Base-by-base conservation (phyloP, 2,888 invertebrate species). In the Drosophila austrosaltans region DNA sequence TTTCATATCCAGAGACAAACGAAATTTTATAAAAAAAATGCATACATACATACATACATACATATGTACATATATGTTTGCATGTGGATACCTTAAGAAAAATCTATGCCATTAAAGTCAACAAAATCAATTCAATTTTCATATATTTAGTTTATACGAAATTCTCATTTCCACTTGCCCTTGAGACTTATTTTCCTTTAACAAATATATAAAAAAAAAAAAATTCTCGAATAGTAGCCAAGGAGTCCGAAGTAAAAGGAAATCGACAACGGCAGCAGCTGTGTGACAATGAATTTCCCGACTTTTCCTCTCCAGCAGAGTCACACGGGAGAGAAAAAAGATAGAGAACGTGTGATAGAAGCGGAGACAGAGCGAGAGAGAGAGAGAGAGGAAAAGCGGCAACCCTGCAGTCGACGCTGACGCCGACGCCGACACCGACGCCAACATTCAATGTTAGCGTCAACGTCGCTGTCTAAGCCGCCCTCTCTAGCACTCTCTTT, bases 401-500 rank as follows among this genome's bases (percentile, higher is more conserved):
- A 36, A 60, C 25, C 1, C 32, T 36, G 53, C 1, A 61, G 32
- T 3, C 28, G 20, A n/a, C 70, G 59, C 10, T 42, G 53, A 48
- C 65, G 59, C 10, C 42, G 53, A 48, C 65, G 53, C 22, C 63
- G 22, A 16, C 72, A 53, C 40, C 64, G 44, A 60, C 48, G 57
- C 25, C 61, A 72, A 56, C 56, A 81, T 86, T 82, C 72, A 78
- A 75, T 72, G 42, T 69, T 72, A 48, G 22, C 48, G 48, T 25
- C 42, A 42, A 42, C 16, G 42, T 6, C 42, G 42, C 42, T 42
- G 42, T 42, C 5, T 42, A 42, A 42, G 42, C 42, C 22, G 48
- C 48, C 12, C 25, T 48, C 48, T 48, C 59, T 72, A 66, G 65
- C 72, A 61, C 44, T 48, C 44, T 72, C 72, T 71, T 71, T 65